Conservation (phyloP, 2,113 vertebrate genomes). For the Fulica atra region DNA sequence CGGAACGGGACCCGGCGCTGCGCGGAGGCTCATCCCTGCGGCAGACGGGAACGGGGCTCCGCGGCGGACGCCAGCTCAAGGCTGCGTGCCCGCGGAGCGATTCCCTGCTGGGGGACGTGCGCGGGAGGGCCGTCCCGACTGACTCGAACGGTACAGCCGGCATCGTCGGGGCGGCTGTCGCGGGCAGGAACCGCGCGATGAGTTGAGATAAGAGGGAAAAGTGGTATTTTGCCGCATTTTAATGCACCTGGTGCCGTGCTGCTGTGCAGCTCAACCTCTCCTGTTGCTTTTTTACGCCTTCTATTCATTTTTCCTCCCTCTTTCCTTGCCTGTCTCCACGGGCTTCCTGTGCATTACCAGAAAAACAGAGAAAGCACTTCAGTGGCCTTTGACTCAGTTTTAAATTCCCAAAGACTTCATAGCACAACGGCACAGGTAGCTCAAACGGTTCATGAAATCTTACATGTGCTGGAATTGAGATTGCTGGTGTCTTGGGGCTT, state of each 20-base stretch:
- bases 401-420: neutral
- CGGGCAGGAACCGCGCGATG: neutral
- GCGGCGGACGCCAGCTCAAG: neutral
- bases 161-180: neutral
- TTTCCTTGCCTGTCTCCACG: neutral
- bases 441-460: neutral
- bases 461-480: neutral
- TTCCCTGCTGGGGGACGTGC: rapidly evolving
- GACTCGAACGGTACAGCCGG: too few relatives aligned
- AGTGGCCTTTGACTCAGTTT: neutral
- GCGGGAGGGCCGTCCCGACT: neutral
- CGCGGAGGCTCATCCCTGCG: neutral
- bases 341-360: neutral
- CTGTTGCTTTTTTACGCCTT: neutral
- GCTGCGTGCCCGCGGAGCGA: neutral
- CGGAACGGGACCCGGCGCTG: neutral
- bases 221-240: neutral
- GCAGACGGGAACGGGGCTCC: neutral
- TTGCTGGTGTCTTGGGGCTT: neutral
- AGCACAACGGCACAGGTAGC: neutral
- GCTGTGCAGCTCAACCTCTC: neutral
- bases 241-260: neutral
- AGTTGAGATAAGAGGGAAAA: neutral
- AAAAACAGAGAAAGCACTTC: neutral
- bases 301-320: neutral